These are phyloP conservation scores for Lipotes vexillifer DNA, from an alignment of 2,113 vertebrate genomes.

Conservation along the genomic window DNA sequence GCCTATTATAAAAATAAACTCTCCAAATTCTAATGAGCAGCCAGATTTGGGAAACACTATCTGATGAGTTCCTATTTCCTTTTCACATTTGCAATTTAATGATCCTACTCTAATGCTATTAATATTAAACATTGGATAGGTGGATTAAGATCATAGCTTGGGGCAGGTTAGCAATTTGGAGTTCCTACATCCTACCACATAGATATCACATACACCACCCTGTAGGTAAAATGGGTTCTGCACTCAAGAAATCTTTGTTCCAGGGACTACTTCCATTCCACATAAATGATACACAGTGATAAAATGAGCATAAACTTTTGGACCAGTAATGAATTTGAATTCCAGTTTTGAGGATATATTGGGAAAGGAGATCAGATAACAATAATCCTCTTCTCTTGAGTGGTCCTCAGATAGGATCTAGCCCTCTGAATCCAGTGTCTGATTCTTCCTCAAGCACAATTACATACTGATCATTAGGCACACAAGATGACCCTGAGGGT, in stretches of 20 bases:
- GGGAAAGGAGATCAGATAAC: background rate
- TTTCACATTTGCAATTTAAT: background rate
- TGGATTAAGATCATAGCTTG: background rate
- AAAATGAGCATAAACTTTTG: background rate
- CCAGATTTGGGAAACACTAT: background rate
- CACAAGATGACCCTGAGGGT: background rate
- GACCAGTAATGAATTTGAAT: background rate
- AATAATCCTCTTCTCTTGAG: background rate
- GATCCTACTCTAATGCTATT: background rate
- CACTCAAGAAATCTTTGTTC: background rate
- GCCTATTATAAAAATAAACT: background rate
- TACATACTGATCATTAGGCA: background rate
- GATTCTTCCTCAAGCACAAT: background rate
- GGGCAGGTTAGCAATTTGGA: background rate
- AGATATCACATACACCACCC: background rate
- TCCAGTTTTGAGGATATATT: background rate
- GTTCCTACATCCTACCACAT: background rate
- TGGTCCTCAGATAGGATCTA: background rate
- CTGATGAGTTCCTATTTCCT: background rate
- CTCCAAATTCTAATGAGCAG: background rate
- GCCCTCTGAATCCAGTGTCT: background rate
- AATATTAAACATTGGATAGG: background rate
- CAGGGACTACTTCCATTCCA: background rate
- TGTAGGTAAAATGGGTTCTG: background rate
- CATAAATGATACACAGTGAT: background rate